phyloP scores from a whole-genome alignment of 2,797 vertebrate species.

The Cyclopterus lumpus region DNA sequence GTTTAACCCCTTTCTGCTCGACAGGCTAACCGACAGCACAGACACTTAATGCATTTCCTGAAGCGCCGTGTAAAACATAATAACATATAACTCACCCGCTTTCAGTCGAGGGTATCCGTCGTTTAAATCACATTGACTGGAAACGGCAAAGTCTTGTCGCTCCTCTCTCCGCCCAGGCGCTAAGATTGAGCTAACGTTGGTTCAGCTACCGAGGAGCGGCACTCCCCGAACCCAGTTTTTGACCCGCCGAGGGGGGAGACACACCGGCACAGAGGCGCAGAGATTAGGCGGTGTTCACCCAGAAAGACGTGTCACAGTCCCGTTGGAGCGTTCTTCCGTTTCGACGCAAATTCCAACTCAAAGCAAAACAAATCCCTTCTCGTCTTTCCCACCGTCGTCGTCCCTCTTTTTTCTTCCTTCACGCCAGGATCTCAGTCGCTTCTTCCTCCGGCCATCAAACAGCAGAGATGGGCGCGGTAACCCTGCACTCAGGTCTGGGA shows the following conservation, averaged over 20 bases:
- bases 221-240: constrained; percentile 87
- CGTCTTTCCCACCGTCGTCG: constrained; percentile 76
- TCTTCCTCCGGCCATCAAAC: constrained; percentile 89
- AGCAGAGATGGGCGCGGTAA: constrained; percentile 91
- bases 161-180: constrained; percentile 76
- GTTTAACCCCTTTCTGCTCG: constrained; percentile 75
- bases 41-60: constrained; percentile 52
- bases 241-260: constrained; percentile 79
- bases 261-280: constrained; percentile 81
- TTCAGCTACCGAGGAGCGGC: constrained; percentile 84
- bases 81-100: constrained; percentile 75
- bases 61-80: constrained; percentile 30
- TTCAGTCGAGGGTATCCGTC: constrained; percentile 82
- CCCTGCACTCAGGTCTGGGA: constrained; percentile 87
- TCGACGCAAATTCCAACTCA: constrained; percentile 60
- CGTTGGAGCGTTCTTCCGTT: constrained; percentile 46
- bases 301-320: constrained; percentile 64
- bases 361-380: constrained; percentile 67
- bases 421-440: constrained; percentile 81
- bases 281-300: constrained; percentile 75
- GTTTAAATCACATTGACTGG: constrained; percentile 86
- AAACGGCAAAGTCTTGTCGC: constrained; percentile 74
- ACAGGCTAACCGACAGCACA: constrained; percentile 42
- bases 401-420: constrained; percentile 78
- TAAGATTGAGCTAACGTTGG: constrained; percentile 72